A percentile compares a stretch with the other conserved stretches of the same genome.
Conservation (phyloP, 1,140 invertebrate genomes). For the Tribolium madens region DNA sequence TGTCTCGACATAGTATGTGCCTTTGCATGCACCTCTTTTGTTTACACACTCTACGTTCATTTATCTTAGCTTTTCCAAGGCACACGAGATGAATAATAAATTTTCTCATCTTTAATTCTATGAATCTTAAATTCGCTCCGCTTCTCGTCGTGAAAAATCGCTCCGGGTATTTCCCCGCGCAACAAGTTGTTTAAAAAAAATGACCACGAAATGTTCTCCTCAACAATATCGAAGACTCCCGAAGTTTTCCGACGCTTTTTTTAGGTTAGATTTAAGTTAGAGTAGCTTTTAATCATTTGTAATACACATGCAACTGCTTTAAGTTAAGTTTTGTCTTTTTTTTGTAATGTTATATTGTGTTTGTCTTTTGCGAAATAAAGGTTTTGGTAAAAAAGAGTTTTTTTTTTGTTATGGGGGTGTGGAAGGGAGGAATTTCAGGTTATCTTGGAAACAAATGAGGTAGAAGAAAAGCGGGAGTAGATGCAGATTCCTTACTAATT, state of each 20-base stretch:
- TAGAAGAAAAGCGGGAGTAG: conserved; percentile 56
- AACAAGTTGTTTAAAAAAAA: conserved; percentile 27
- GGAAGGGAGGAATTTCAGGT: neutral
- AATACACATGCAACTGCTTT: conserved; percentile 56
- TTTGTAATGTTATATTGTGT: conserved; percentile 48
- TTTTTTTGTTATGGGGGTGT: neutral
- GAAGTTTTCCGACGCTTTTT: conserved; percentile 32
- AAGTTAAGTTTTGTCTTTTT: conserved; percentile 48
- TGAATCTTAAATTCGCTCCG: conserved; percentile 62
- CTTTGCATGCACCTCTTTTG: conserved; percentile 49
- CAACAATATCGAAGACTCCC: conserved; percentile 42
- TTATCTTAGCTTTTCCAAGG: conserved; percentile 62
- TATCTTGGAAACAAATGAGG: conserved; percentile 55
- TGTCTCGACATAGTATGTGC: conserved; percentile 10
- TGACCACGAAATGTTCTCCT: conserved; percentile 39
- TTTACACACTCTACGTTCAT: conserved; percentile 55
- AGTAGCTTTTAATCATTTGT: conserved; percentile 47
- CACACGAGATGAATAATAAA: conserved; percentile 62
- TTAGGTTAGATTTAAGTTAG: conserved; percentile 5
- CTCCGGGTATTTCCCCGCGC: conserved; percentile 8
- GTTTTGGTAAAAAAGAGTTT: neutral
- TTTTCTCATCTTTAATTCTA: conserved; percentile 64
- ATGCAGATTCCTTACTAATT: conserved; percentile 57
- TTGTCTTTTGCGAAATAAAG: conserved; percentile 55
- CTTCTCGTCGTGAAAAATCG: conserved; percentile 9